Percentiles rank a stretch among this genome's conserved stretches.
Conservation (phyloP, 2,888 invertebrate species). For the Dichetophora obliterata region DNA sequence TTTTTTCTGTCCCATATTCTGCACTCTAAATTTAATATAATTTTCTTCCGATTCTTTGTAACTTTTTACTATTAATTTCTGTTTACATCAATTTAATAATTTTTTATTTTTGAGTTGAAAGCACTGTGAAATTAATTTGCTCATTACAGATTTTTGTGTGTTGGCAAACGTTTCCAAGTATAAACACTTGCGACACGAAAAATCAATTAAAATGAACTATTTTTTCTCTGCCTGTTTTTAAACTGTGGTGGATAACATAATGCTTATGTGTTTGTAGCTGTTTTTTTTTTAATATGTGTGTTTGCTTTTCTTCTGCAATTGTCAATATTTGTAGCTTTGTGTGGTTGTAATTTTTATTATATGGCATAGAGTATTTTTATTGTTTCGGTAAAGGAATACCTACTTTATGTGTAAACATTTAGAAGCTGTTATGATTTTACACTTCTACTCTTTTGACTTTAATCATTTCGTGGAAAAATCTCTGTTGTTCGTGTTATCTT, state of each 20-base stretch:
- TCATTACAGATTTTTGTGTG: neutral
- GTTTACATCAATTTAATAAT: neutral
- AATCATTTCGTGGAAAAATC: too few relatives aligned
- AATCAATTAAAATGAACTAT: slow-evolving; percentile 15
- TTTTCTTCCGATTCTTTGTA: neutral
- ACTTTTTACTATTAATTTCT: neutral
- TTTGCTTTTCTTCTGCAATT: too few relatives aligned
- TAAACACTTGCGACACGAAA: slow-evolving; percentile 10
- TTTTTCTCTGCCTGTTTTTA: slow-evolving; percentile 2
- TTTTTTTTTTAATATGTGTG: too few relatives aligned
- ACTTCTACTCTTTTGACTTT: too few relatives aligned
- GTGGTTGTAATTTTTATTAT: too few relatives aligned
- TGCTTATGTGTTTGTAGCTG: neutral
- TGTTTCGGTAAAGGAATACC: too few relatives aligned
- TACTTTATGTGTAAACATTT: too few relatives aligned
- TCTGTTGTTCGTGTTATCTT: too few relatives aligned
- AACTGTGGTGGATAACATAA: neutral
- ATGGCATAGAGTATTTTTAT: too few relatives aligned
- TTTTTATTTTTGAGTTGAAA: neutral
- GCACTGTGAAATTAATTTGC: neutral
- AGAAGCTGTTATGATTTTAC: too few relatives aligned
- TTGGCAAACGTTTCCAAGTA: neutral
- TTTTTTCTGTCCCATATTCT: too few relatives aligned
- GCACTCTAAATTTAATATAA: neutral
- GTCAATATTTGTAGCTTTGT: too few relatives aligned